Evolutionary conservation across 2,888 invertebrate species (phyloP), one percentile per base, ranked within the genome.

Genomic region (Coelinius sp.): DNA sequence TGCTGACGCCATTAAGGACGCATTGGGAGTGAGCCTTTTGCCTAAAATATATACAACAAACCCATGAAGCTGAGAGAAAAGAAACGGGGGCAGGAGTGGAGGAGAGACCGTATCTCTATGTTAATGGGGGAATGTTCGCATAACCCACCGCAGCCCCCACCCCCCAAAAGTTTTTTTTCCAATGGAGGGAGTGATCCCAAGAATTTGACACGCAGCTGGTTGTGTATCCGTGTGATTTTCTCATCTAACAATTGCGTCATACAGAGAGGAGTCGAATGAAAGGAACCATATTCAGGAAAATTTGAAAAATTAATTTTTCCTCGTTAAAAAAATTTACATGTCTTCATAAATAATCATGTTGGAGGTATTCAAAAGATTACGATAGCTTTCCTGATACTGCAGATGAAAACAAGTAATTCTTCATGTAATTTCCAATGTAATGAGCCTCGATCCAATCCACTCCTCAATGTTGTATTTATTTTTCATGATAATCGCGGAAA

Each of bases 401-500:
- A n/a, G n/a, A n/a, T n/a, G n/a, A n/a, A n/a, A n/a, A n/a, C n/a
- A n/a, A n/a, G 17, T 49, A 25, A n/a, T 53, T 59, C 31, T 59
- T 20, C 59, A 59, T 31, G 35, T 59, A 59, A 59, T 35, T 14
- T 35, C 35, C 20, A 1, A 27, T 27, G 59, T 59, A 59, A 59
- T 59, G 31, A 20, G 8, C 17, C 31, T 10, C 31, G 10, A 14
- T 17, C 35, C 59, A 22, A 20, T 20, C 20, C 0, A 20, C 10
- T 22, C 49, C 22, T 6, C 49, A 49, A 49, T 66, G 75, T 75
- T 72, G 75, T 75, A 77, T 77, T 74, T 74, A 74, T 73, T 74
- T 75, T 74, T 69, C 73, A 68, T 44, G 73, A 78, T 76, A 76
- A 78, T 77, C 70, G 67, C 76, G 75, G 75, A 79, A 80, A 80